A percentile compares a stretch with the other conserved stretches of the same genome.
Evolutionary conservation across 1,140 invertebrate genomes (phyloP).

Genomic region (Drosophila tristis): DNA sequence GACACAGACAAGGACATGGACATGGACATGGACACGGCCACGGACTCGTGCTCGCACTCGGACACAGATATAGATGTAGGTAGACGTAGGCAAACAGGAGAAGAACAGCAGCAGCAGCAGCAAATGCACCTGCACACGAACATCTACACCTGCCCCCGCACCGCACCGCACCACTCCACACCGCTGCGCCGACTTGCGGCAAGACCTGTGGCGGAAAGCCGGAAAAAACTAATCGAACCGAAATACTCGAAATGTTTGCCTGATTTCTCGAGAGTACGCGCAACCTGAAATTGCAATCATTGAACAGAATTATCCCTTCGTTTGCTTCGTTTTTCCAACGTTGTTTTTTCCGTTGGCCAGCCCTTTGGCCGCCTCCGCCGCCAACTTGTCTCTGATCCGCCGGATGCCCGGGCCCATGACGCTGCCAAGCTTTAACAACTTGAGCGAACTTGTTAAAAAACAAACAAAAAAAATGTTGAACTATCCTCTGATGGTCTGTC

Average conservation of each 20-base stretch:
- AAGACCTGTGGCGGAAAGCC: constrained; percentile 41
- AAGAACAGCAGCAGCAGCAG: constrained; percentile 2
- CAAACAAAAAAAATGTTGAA: constrained; percentile 20
- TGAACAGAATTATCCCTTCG: constrained; percentile 55
- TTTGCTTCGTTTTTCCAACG: constrained; percentile 12
- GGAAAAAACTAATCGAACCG: constrained; percentile 73
- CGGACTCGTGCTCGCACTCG: constrained; percentile 26
- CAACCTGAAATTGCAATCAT: constrained; percentile 69
- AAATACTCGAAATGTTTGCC: constrained; percentile 72
- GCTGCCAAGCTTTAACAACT: constrained; percentile 24
- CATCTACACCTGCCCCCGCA: constrained; percentile 5
- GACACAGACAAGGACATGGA: constrained; percentile 43
- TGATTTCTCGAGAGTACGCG: constrained; percentile 77
- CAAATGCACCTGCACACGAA: constrained; percentile 53
- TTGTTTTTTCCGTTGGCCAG: neutral
- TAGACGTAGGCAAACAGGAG: constrained; percentile 39
- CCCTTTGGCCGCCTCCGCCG: neutral
- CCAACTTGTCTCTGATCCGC: neutral
- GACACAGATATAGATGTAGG: constrained; percentile 6
- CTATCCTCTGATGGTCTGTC: constrained; percentile 31
- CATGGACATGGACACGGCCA: constrained; percentile 27
- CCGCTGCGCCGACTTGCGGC: too few species aligned
- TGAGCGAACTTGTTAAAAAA: constrained; percentile 41
- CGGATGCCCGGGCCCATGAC: neutral
- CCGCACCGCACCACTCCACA: too few species aligned